These are phyloP conservation scores for Acleris laterana DNA, from an alignment of 2,888 invertebrate genomes.

Conservation along the genomic window DNA sequence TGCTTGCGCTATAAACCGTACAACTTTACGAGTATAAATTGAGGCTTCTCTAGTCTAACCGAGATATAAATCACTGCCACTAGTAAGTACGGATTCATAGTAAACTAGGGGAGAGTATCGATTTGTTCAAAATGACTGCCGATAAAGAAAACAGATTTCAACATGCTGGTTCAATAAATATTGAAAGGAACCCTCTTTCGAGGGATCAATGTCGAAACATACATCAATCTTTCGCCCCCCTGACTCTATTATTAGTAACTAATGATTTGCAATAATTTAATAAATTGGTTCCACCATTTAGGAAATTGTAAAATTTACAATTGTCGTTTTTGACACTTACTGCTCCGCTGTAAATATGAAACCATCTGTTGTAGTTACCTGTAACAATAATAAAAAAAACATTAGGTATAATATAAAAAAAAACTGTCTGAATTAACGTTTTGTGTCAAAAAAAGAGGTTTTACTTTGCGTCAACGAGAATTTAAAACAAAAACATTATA, in stretches of 20 bases:
- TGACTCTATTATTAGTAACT: constrained; percentile 45
- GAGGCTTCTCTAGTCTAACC: no score
- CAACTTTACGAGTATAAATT: no score
- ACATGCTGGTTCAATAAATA: constrained; percentile 40
- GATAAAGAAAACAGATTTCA: constrained; percentile 9
- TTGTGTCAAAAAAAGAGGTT: no score
- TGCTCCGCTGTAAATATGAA: constrained; percentile 1
- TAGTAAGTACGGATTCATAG: not conserved
- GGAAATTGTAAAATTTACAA: constrained; percentile 19
- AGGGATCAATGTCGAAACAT: constrained; percentile 41
- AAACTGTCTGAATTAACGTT: not conserved
- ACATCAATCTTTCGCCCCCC: constrained; percentile 60
- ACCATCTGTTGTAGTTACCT: constrained; percentile 45
- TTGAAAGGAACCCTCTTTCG: constrained; percentile 39
- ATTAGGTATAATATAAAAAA: not conserved
- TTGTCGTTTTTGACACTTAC: constrained; percentile 25
- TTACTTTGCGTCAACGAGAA: no score
- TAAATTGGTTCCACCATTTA: constrained; percentile 48
- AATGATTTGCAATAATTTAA: constrained; percentile 57
- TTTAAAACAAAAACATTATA: not conserved
- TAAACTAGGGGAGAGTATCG: constrained; percentile 11
- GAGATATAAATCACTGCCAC: no score
- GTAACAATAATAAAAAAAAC: constrained; percentile 44
- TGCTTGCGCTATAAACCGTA: no score
- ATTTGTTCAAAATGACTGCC: constrained; percentile 19